Percentiles rank a stretch among this genome's conserved stretches.
Conservation (phyloP, 1,140 invertebrate genomes). For the Dendrolimus punctatus region DNA sequence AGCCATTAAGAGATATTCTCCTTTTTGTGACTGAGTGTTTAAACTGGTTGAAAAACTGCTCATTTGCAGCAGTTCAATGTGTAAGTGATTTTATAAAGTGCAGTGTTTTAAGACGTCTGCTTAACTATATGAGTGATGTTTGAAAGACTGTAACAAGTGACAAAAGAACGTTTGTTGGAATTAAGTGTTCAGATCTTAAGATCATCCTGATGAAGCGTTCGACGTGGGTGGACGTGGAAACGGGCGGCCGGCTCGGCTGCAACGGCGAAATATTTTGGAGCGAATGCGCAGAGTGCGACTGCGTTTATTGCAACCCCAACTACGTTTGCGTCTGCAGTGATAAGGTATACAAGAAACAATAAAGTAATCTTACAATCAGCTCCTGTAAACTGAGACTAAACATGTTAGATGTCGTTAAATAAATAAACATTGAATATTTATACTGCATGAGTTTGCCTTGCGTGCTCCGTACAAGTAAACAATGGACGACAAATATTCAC, state of each 20-base stretch:
- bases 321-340: conserved; percentile 72
- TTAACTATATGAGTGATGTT: neutral
- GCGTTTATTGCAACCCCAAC: conserved; percentile 69
- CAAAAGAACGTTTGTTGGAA: conserved; percentile 16
- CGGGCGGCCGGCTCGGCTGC: conserved; percentile 68
- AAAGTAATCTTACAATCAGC: neutral
- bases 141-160: neutral
- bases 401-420: neutral
- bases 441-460: conserved; percentile 4
- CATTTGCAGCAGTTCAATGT: conserved; percentile 4
- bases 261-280: conserved; percentile 72
- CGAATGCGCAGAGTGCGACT: conserved; percentile 69
- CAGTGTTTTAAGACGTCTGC: conserved; percentile 17
- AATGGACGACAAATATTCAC: conserved; percentile 8
- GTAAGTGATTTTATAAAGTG: conserved; percentile 19
- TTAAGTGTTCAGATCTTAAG: conserved; percentile 24
- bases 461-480: conserved; percentile 4
- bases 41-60: neutral
- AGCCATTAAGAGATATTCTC: no score
- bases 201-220: conserved; percentile 66
- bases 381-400: neutral
- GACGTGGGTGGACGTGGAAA: conserved; percentile 71
- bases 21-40: neutral
- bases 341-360: conserved; percentile 47
- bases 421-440: conserved; percentile 2